phyloP scores from a whole-genome alignment of 2,797 vertebrate genomes.

The Serranus cabrilla region DNA sequence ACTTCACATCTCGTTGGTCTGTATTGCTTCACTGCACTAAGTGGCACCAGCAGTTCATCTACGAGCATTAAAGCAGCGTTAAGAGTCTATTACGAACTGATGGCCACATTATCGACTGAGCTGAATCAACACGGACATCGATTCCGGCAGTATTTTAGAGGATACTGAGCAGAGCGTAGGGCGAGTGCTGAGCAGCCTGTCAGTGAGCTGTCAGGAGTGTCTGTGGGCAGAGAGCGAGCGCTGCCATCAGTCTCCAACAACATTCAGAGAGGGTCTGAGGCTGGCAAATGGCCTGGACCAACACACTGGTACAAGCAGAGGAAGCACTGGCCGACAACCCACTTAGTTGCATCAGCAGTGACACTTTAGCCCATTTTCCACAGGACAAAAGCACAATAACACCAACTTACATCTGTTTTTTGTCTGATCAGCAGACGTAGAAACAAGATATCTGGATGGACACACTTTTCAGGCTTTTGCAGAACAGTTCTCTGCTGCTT shows the following conservation, averaged over 20 bases:
- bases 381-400: too few relatives aligned
- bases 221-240: constrained; percentile 6
- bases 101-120: constrained; percentile 15
- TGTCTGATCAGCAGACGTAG: too few relatives aligned
- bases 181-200: constrained; percentile 11
- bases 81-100: constrained; percentile 32
- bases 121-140: constrained; percentile 33
- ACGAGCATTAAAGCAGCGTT: constrained; percentile 6
- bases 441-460: too few relatives aligned
- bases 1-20: not conserved
- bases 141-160: constrained; percentile 12
- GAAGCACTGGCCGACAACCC: constrained; percentile 1
- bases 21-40: not conserved
- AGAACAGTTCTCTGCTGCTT: too few relatives aligned
- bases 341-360: constrained; percentile 16
- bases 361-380: not conserved
- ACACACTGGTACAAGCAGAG: constrained; percentile 20
- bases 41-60: constrained; percentile 8
- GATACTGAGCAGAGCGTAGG: constrained; percentile 1
- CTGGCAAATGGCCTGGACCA: constrained; percentile 20
- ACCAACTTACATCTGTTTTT: too few relatives aligned
- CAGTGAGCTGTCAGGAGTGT: constrained; percentile 7
- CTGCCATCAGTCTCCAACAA: constrained; percentile 14
- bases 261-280: constrained; percentile 1
- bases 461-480: too few relatives aligned